Percentiles rank a stretch among this genome's conserved stretches.
Conservation (phyloP, 2,888 invertebrate species). For the Ectemnius continuus region DNA sequence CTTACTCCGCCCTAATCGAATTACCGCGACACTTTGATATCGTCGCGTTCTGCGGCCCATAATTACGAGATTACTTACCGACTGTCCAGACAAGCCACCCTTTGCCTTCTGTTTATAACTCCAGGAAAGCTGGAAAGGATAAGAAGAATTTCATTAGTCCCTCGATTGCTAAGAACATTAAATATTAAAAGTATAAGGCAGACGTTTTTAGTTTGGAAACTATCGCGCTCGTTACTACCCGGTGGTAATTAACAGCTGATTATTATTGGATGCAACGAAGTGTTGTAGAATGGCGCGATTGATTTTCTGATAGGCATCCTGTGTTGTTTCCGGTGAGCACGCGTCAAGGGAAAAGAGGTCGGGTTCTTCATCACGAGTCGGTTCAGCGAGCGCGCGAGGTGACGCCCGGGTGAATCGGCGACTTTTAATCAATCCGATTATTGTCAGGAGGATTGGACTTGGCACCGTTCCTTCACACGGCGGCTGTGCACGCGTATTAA, state of each 20-base stretch:
- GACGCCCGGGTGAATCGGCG: constrained; percentile 35
- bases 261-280: no score
- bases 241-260: no score
- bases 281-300: not conserved
- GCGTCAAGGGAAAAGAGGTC: not conserved
- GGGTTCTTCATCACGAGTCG: constrained; percentile 30
- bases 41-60: constrained; percentile 50
- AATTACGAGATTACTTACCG: constrained; percentile 59
- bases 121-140: no score
- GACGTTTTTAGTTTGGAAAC: no score
- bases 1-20: constrained; percentile 65
- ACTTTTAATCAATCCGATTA: constrained; percentile 72
- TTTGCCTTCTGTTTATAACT: no score
- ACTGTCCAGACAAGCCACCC: constrained; percentile 14
- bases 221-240: no score
- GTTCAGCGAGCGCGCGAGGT: constrained; percentile 25
- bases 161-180: no score
- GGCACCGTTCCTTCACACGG: constrained; percentile 57
- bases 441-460: constrained; percentile 65
- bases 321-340: no score
- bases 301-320: not conserved
- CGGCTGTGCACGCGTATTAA: constrained; percentile 49
- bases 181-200: no score
- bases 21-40: constrained; percentile 62
- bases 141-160: no score